Percentiles rank a stretch among this genome's conserved stretches.
These are phyloP conservation scores for Mesocentrotus franciscanus DNA, from an alignment of 53 echinoderm and acorn worm genomes.

Conservation along the genomic window DNA sequence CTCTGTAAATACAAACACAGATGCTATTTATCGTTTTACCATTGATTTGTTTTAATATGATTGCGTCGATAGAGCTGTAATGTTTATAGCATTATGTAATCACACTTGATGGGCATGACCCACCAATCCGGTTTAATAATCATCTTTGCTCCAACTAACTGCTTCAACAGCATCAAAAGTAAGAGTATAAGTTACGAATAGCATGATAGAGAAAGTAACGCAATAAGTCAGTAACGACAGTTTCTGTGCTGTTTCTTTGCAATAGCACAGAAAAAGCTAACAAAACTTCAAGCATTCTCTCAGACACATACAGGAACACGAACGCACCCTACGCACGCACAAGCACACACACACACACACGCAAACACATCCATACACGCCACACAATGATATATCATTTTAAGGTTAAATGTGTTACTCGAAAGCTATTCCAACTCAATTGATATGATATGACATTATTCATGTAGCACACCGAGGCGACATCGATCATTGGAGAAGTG, in stretches of 20 bases:
- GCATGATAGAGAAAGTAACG: too few species aligned
- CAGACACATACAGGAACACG: too few species aligned
- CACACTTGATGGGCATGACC: neutral
- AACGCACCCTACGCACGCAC: too few species aligned
- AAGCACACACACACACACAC: too few species aligned
- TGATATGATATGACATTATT: neutral
- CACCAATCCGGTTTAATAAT: neutral
- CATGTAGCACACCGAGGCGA: neutral
- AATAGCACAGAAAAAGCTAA: too few species aligned
- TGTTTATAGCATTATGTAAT: neutral
- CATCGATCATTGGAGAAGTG: neutral
- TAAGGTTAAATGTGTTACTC: too few species aligned
- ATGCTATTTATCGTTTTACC: neutral
- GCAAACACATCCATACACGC: too few species aligned
- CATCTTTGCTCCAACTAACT: neutral
- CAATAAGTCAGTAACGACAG: too few species aligned
- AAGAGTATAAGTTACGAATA: too few species aligned
- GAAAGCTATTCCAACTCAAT: neutral
- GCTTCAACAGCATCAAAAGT: neutral
- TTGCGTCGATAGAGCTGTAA: neutral
- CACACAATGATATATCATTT: too few species aligned
- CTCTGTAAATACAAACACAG: neutral
- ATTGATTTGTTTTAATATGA: neutral
- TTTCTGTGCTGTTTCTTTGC: too few species aligned
- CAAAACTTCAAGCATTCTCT: too few species aligned